phyloP scores from a whole-genome alignment of 1,140 invertebrate species.

The Mylabris phalerata region DNA sequence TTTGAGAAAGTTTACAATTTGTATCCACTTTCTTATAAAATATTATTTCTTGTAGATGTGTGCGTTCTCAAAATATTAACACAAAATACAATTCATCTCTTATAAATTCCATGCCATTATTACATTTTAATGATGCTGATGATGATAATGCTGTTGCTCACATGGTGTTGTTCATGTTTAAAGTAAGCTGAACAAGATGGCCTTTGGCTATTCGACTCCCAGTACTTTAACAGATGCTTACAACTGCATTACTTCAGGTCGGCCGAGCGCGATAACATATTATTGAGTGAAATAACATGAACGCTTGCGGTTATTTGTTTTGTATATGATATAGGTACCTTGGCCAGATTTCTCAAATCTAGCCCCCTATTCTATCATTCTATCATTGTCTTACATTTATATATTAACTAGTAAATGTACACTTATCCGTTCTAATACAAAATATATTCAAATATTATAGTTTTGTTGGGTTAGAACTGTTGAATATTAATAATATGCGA shows the following conservation, averaged over 20 bases:
- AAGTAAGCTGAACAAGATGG: constrained; percentile 19
- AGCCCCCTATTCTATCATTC: neutral
- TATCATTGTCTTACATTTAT: constrained; percentile 1
- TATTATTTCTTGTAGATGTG: constrained; percentile 23
- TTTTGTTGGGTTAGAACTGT: constrained; percentile 2
- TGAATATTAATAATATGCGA: constrained; percentile 12
- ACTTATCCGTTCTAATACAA: neutral
- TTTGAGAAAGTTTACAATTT: constrained; percentile 26
- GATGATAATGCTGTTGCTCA: neutral
- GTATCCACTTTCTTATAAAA: constrained; percentile 25
- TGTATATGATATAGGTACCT: constrained; percentile 14
- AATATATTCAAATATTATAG: constrained; percentile 7
- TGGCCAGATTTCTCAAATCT: constrained; percentile 13
- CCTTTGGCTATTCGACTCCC: constrained; percentile 25
- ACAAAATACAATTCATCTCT: too few relatives aligned
- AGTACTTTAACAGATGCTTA: constrained; percentile 32
- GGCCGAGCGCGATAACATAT: constrained; percentile 37
- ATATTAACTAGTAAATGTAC: neutral
- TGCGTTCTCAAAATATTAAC: constrained; percentile 11
- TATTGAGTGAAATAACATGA: constrained; percentile 37
- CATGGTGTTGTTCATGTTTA: constrained; percentile 6
- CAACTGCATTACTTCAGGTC: constrained; percentile 37
- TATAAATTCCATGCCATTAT: too few relatives aligned
- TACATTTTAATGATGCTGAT: too few relatives aligned
- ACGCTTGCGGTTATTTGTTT: constrained; percentile 30